phyloP scores from a whole-genome alignment of 2,113 vertebrate genomes.

The Mobula birostris region DNA sequence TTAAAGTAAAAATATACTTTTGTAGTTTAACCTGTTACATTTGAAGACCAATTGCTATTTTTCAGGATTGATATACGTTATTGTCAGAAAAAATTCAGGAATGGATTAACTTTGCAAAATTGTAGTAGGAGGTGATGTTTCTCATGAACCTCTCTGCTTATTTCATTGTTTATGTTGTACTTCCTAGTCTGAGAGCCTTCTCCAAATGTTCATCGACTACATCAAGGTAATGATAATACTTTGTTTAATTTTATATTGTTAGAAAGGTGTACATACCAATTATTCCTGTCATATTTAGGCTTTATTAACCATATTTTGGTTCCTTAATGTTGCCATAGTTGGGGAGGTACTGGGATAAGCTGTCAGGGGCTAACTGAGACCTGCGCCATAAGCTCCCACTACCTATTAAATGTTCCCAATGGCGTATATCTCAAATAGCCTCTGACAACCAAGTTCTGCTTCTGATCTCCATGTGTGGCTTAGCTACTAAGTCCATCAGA shows the following conservation, averaged over 20 bases:
- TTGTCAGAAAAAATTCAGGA: not conserved
- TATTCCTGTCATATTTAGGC: not conserved
- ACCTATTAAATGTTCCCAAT: too few relatives aligned
- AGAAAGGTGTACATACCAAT: too few relatives aligned
- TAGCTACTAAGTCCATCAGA: too few relatives aligned
- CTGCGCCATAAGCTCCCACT: too few relatives aligned
- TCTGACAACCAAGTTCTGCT: too few relatives aligned
- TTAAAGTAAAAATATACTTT: too few relatives aligned
- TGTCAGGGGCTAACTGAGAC: too few relatives aligned
- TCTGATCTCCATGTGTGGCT: too few relatives aligned
- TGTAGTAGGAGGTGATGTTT: not conserved
- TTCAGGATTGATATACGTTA: not conserved
- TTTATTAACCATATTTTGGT: too few relatives aligned
- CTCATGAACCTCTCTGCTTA: not conserved
- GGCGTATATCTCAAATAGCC: too few relatives aligned
- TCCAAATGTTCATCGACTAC: conserved; percentile 80
- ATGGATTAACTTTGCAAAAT: not conserved
- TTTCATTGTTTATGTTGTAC: conserved; percentile 44
- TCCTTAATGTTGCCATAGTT: too few relatives aligned
- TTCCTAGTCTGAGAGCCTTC: conserved; percentile 73
- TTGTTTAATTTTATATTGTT: not conserved
- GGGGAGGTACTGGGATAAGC: too few relatives aligned
- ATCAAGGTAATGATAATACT: conserved; percentile 68
- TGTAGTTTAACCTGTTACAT: not conserved
- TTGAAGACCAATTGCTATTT: not conserved